Evolutionary conservation across 23 tunicate genomes (phyloP), one percentile per base, ranked within the genome.

Genomic region (Styela clava): DNA sequence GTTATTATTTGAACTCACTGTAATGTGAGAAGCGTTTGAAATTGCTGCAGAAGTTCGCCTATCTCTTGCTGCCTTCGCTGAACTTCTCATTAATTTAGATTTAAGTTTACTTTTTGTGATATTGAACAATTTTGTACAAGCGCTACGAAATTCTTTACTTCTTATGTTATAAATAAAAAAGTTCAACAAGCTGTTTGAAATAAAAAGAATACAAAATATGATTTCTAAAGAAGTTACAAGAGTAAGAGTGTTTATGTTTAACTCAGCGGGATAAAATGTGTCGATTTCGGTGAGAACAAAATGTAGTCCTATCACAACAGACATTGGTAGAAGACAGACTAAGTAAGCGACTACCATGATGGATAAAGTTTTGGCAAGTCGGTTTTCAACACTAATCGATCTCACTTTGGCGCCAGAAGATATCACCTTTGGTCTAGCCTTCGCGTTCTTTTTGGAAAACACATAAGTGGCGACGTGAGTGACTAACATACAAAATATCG

Each of bases 111-210:
- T 29, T 32, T 71, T 32, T 3, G 34, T 33, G 12, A 33, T 7
- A 32, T 71, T 71, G 34, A 30, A 71, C 27, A 28, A 29, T 30
- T 16, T 31, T 31, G 64, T 81, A 21, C 73, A 65, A 24, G 83
- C 88, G 27, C 20, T 35, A 1, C 88, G 72, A 61, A 91, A 91
- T 23, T 91, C 90, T 34, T 28, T 24, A 67, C 85, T 91, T 71
- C 90, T 62, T 26, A n/a, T 69, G 85, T 74, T 91, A 78, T 91
- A 91, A 27, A 91, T 91, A 51, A 91, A 71, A 44, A 91, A 91
- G 83, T 91, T 91, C 87, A 86, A 91, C 74, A 91, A 31, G 56
- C 97, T 86, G 73, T 91, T 91, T 27, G 87, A 79, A 24, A 91
- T 70, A 2, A 91, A 37, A 22, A 91, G 61, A 35, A 91, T 33